Percentiles rank a stretch among this genome's conserved stretches.
Conservation (phyloP, 2,113 vertebrate species). For the Tupaia tana region DNA sequence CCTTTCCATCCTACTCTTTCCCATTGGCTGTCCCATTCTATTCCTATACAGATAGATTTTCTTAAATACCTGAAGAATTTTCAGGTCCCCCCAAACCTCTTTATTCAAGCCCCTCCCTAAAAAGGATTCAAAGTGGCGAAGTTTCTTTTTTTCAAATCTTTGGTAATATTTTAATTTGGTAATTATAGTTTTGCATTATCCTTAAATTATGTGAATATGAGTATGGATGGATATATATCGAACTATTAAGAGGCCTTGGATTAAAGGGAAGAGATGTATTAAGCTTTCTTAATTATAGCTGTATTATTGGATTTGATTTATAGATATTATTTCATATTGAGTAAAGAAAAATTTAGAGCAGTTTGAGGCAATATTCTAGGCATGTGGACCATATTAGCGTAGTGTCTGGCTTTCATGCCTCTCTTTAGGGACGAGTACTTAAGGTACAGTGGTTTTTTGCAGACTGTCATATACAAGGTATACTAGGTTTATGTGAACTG, state of each 20-base stretch:
- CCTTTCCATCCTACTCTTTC: not conserved
- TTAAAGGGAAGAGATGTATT: not conserved
- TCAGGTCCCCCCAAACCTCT: not conserved
- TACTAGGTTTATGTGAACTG: not conserved
- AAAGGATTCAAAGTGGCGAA: conserved; percentile 21
- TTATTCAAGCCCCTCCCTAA: conserved; percentile 9
- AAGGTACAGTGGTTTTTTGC: not conserved
- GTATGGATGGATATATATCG: not conserved
- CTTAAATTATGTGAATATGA: conserved; percentile 3
- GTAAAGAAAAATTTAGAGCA: not conserved
- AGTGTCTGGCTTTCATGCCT: not conserved
- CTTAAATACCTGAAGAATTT: conserved; percentile 25
- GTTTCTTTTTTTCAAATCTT: conserved; percentile 33
- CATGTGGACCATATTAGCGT: not conserved
- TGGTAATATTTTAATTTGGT: not conserved
- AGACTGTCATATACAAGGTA: not conserved
- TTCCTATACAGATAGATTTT: not conserved
- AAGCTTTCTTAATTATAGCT: not conserved
- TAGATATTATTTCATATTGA: conserved; percentile 26
- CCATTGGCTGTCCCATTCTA: not conserved
- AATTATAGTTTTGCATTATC: not conserved
- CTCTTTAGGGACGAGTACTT: not conserved
- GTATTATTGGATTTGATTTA: conserved; percentile 15
- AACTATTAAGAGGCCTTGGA: not conserved
- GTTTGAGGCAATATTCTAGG: not conserved